These are phyloP conservation scores for Haemorhous mexicanus DNA, from an alignment of 2,113 vertebrate species.

Conservation along the genomic window DNA sequence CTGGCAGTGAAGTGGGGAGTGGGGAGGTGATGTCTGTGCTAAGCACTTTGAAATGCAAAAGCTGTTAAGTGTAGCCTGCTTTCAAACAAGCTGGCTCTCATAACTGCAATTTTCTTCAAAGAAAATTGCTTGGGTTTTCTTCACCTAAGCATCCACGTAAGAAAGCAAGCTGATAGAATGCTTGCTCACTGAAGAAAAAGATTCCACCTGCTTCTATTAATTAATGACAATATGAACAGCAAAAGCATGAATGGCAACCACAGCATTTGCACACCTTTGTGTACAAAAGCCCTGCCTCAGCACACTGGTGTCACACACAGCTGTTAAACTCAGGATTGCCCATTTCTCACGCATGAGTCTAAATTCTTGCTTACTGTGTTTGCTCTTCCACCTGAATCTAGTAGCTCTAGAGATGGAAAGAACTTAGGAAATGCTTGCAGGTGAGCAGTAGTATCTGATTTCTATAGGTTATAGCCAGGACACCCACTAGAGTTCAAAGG, in stretches of 20 bases:
- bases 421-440: neutral
- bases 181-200: neutral
- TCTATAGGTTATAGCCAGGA: neutral
- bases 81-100: neutral
- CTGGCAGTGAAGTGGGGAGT: neutral
- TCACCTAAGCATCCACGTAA: neutral
- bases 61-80: neutral
- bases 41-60: neutral
- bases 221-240: neutral
- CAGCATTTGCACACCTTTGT: neutral
- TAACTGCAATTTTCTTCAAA: neutral
- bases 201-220: neutral
- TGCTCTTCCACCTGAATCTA: neutral
- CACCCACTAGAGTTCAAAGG: neutral
- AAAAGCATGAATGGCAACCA: neutral
- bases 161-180: neutral
- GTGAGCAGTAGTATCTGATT: neutral
- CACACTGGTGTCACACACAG: neutral
- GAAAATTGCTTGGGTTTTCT: neutral
- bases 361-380: neutral
- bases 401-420: neutral
- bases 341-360: neutral
- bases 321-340: neutral
- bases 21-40: neutral
- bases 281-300: neutral